Evolutionary conservation across 1,140 invertebrate species (phyloP).

Genomic region (Papilio aristodemus): DNA sequence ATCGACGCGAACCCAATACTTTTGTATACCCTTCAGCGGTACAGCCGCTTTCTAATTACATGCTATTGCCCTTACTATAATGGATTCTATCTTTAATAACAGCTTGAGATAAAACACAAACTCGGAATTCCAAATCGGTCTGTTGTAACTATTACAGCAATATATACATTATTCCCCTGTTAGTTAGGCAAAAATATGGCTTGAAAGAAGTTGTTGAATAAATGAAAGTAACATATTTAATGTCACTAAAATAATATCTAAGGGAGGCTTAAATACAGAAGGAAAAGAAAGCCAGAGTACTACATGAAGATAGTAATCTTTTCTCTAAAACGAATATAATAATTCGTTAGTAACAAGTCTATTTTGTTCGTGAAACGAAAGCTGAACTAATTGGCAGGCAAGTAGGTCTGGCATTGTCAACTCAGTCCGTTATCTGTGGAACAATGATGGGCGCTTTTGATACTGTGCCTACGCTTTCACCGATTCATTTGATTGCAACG

Average conservation of each 20-base stretch:
- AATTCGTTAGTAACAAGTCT: not conserved
- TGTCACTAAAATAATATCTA: too few species aligned
- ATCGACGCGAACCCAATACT: constrained; percentile 49
- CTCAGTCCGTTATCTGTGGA: constrained; percentile 10
- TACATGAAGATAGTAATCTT: too few species aligned
- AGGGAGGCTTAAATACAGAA: too few species aligned
- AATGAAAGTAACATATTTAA: too few species aligned
- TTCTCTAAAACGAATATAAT: not conserved
- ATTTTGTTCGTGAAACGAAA: constrained; percentile 16
- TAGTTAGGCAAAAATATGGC: too few species aligned
- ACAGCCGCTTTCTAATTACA: constrained; percentile 62
- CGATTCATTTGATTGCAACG: constrained; percentile 10
- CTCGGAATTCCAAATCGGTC: too few species aligned
- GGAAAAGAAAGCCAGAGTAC: too few species aligned
- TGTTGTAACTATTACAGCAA: too few species aligned
- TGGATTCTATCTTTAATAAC: constrained; percentile 6
- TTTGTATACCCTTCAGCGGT: constrained; percentile 60
- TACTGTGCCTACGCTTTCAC: constrained; percentile 3
- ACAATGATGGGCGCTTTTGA: constrained; percentile 12
- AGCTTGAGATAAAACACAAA: not conserved
- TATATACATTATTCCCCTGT: too few species aligned
- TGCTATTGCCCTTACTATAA: constrained; percentile 46
- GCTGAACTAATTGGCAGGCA: constrained; percentile 56
- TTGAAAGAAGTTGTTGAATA: too few species aligned
- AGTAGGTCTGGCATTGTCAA: constrained; percentile 52